Evolutionary conservation across 2,888 invertebrate species (phyloP).

Genomic region (Andrena hattorfiana): DNA sequence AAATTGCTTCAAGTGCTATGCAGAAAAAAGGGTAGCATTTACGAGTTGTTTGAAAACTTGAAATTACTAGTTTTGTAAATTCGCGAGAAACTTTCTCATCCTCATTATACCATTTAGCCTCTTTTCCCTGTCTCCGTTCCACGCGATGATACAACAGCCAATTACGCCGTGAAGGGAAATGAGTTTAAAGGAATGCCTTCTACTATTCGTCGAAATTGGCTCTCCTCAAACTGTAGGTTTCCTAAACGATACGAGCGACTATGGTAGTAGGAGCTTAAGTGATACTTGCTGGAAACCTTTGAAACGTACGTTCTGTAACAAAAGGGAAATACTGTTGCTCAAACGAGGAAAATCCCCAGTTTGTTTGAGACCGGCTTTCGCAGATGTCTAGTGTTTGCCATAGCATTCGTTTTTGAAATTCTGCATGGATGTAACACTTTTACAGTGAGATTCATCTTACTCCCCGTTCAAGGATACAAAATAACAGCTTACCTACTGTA

Average conservation of each 20-base stretch:
- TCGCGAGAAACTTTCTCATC: constrained; percentile 48
- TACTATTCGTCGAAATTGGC: constrained; percentile 43
- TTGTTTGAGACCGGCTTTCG: background rate
- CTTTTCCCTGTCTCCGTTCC: constrained; percentile 17
- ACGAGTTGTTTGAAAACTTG: constrained; percentile 33
- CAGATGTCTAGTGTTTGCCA: background rate
- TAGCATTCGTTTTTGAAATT: background rate
- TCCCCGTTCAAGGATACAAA: too few relatives aligned
- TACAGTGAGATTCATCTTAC: too few relatives aligned
- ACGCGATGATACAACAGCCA: constrained; percentile 48
- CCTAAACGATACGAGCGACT: constrained; percentile 41
- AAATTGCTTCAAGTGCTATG: constrained; percentile 25
- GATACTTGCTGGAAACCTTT: constrained; percentile 23
- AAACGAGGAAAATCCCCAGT: background rate
- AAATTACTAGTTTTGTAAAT: constrained; percentile 40
- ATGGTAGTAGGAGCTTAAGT: constrained; percentile 21
- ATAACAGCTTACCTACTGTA: too few relatives aligned
- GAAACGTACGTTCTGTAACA: constrained; percentile 27
- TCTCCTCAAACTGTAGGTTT: constrained; percentile 45
- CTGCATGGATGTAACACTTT: too few relatives aligned
- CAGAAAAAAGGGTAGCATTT: constrained; percentile 35
- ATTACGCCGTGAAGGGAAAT: constrained; percentile 58
- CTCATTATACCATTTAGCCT: constrained; percentile 43
- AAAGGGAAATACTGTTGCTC: constrained; percentile 10
- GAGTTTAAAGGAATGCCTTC: constrained; percentile 56